Evolutionary conservation across 2,797 vertebrate genomes (phyloP), one percentile per base, ranked within the genome.

Genomic region (Artibeus lituratus): DNA sequence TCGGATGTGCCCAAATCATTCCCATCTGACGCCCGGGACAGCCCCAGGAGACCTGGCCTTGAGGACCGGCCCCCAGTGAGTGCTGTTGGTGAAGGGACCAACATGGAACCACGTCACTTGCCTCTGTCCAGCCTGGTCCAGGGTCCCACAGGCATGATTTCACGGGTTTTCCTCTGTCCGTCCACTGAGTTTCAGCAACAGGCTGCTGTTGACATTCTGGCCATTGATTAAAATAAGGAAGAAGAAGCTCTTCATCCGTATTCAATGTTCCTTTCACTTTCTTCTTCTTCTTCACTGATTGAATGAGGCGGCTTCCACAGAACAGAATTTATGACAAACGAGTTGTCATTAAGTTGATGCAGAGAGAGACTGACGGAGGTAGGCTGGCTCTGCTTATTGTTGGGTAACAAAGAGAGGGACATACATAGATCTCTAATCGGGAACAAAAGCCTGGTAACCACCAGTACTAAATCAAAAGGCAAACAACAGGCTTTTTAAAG

Each of bases 1-100:
- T 94, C 16, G 78, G 97, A 98, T 88, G 69, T 97, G 93, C 62
- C 96, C 92, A 97, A 98, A 98, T 97, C 97, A 97, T 97, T 98
- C 97, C 96, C 98, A 97, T 97, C 94, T 98, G 98, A 98, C 11
- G 0, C 93, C 98, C 96, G 96, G 97, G 97, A 82, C 1, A 4
- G 94, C 95, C 95, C 90, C 88, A 70, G 96, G 96, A 97, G 97
- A 51, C 85, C 89, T 97, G 97, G 96, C 97, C 98, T 39, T 89
- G 73, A 37, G 82, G 77, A 96, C 91, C 87, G 86, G 95, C 91
- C 97, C 97, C 95, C 96, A 91, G 95, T 24, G 89, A 98, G 96
- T 21, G 11, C 88, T 78, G 1, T 94, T 97, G 98, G 95, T 91
- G 96, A 94, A 18, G 94, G 65, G 59, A 88, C 94, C 67, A 70